Percentiles rank a stretch among this genome's conserved stretches.
phyloP scores from a whole-genome alignment of 1,140 invertebrate species.

The Thalassaphorura encarpata region DNA sequence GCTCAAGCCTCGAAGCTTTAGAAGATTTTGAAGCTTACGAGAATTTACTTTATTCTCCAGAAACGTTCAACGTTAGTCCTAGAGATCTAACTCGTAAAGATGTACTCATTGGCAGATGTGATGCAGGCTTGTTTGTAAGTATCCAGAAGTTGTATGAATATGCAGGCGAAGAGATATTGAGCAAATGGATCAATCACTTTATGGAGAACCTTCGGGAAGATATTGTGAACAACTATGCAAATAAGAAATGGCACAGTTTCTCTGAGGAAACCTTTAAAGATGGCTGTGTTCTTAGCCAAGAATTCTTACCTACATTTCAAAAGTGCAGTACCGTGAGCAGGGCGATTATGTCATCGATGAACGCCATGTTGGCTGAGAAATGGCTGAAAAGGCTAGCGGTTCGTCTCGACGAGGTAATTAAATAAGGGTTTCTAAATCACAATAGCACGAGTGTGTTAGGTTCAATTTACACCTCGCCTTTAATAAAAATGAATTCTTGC shows the following conservation, averaged over 20 bases:
- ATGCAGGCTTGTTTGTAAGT: constrained; percentile 14
- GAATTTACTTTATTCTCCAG: no score
- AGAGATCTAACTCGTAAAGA: no score
- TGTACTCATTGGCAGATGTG: constrained; percentile 2
- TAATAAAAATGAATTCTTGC: background rate
- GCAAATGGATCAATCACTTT: constrained; percentile 15
- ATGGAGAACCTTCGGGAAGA: constrained; percentile 6
- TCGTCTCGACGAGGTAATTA: constrained; percentile 22
- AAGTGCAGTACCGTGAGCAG: constrained; percentile 4
- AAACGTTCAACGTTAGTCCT: no score
- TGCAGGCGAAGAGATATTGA: constrained; percentile 21
- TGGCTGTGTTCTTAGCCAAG: constrained; percentile 3
- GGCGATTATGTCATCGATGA: constrained; percentile 13
- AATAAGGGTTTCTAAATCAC: constrained; percentile 1
- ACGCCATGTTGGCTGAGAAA: constrained; percentile 6
- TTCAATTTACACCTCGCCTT: background rate
- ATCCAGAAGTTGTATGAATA: constrained; percentile 14
- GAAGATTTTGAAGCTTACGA: background rate
- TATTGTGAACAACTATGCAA: constrained; percentile 9
- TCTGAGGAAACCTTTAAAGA: constrained; percentile 3
- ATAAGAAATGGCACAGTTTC: constrained; percentile 22
- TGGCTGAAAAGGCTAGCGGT: constrained; percentile 25
- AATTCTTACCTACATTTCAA: constrained; percentile 3
- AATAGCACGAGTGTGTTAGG: background rate
- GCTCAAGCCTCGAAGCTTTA: background rate